These are phyloP conservation scores for Geophilus truncorum DNA, from an alignment of 2,888 invertebrate genomes.

Conservation along the genomic window DNA sequence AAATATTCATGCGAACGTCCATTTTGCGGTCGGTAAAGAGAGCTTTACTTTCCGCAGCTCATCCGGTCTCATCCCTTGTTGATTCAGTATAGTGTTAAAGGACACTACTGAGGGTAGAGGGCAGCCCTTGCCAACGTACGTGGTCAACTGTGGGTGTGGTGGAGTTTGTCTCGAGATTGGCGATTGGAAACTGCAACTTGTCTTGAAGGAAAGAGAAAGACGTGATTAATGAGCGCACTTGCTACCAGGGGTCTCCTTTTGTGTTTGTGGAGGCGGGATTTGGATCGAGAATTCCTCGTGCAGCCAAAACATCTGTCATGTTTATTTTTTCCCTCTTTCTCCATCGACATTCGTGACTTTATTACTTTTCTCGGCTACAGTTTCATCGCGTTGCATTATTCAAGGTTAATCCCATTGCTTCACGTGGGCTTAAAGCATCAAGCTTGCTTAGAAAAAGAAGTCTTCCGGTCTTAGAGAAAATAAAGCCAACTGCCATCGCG, in stretches of 20 bases:
- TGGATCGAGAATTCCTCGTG: neutral
- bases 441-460: neutral
- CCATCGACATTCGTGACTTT: neutral
- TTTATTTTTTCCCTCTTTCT: neutral
- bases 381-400: neutral
- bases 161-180: neutral
- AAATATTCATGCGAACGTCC: neutral
- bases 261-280: neutral
- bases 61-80: neutral
- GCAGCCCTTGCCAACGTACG: neutral
- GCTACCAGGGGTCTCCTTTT: neutral
- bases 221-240: neutral
- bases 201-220: neutral
- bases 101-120: neutral
- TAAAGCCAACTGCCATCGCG: neutral
- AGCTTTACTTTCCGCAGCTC: neutral
- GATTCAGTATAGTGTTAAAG: neutral
- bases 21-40: neutral
- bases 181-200: conserved; percentile 8
- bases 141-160: neutral
- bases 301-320: neutral
- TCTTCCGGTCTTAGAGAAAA: neutral
- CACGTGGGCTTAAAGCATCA: neutral
- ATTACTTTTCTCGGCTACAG: neutral
- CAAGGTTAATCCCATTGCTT: neutral